Conservation (phyloP, 2,797 vertebrate genomes). For the Pempheris klunzingeri region DNA sequence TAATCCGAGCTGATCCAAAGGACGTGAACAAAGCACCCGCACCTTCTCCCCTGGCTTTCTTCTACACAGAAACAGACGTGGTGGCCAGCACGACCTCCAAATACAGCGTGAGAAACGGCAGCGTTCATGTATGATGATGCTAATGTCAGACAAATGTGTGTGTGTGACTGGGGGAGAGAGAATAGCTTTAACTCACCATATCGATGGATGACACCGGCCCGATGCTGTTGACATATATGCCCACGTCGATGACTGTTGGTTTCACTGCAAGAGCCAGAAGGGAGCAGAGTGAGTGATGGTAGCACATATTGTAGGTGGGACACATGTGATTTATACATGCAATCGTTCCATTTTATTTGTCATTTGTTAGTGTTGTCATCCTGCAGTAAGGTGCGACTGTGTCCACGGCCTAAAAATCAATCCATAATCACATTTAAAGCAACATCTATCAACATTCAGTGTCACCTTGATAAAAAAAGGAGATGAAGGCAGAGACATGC, state of each 20-base stretch:
- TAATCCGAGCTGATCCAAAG: constrained; percentile 50
- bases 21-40: constrained; percentile 25
- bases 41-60: constrained; percentile 53
- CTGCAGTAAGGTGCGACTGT: not conserved
- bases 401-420: constrained; percentile 11
- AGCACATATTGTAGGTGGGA: constrained; percentile 24
- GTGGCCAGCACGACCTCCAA: constrained; percentile 27
- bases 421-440: constrained; percentile 45
- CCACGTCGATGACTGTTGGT: constrained; percentile 95
- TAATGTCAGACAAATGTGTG: constrained; percentile 4
- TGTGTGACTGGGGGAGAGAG: not conserved
- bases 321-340: constrained; percentile 14
- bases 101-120: constrained; percentile 30
- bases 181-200: constrained; percentile 90
- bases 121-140: constrained; percentile 34
- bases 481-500: constrained; percentile 24
- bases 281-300: constrained; percentile 44
- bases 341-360: constrained; percentile 12
- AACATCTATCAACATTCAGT: constrained; percentile 32
- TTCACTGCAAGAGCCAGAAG: constrained; percentile 88
- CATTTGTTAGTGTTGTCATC: constrained; percentile 31
- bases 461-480: constrained; percentile 41
- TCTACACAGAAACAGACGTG: constrained; percentile 24
- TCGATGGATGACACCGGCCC: constrained; percentile 99
- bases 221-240: constrained; percentile 98